These are phyloP conservation scores for Leucophora obtusa DNA, from an alignment of 2,888 invertebrate species.

Conservation along the genomic window DNA sequence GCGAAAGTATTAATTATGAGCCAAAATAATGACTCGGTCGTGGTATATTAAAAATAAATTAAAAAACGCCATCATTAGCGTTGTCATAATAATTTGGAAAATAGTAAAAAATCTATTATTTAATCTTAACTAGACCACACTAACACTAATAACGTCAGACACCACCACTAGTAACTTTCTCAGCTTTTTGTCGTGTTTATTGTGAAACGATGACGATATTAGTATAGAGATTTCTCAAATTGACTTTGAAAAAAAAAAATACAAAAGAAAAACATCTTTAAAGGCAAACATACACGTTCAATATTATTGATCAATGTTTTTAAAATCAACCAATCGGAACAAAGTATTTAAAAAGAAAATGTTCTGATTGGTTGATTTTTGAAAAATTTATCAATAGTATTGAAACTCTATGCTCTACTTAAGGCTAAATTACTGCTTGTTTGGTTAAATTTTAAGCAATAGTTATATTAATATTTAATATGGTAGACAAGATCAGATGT, in stretches of 20 bases:
- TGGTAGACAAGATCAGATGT: too few relatives aligned
- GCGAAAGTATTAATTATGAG: constrained; percentile 44
- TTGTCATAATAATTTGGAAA: neutral
- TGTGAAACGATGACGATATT: constrained; percentile 13
- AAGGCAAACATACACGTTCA: too few relatives aligned
- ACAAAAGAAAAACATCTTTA: neutral
- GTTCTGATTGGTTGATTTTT: too few relatives aligned
- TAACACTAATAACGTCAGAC: neutral
- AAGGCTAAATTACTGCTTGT: too few relatives aligned
- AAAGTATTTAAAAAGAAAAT: too few relatives aligned
- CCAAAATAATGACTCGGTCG: constrained; percentile 18
- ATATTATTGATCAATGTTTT: too few relatives aligned
- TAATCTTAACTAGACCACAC: neutral
- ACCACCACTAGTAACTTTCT: too few relatives aligned
- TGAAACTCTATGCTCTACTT: too few relatives aligned
- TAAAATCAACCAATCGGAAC: too few relatives aligned
- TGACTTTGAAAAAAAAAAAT: neutral
- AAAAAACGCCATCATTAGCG: constrained; percentile 12
- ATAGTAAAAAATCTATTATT: neutral
- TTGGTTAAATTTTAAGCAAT: too few relatives aligned
- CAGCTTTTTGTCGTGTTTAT: constrained; percentile 14
- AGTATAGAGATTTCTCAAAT: constrained; percentile 5
- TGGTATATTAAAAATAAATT: neutral
- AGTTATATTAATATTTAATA: too few relatives aligned
- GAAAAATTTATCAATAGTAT: too few relatives aligned